A percentile compares a stretch with the other conserved stretches of the same genome.
phyloP scores from a whole-genome alignment of 2,113 vertebrate species.

The Sardina pilchardus region DNA sequence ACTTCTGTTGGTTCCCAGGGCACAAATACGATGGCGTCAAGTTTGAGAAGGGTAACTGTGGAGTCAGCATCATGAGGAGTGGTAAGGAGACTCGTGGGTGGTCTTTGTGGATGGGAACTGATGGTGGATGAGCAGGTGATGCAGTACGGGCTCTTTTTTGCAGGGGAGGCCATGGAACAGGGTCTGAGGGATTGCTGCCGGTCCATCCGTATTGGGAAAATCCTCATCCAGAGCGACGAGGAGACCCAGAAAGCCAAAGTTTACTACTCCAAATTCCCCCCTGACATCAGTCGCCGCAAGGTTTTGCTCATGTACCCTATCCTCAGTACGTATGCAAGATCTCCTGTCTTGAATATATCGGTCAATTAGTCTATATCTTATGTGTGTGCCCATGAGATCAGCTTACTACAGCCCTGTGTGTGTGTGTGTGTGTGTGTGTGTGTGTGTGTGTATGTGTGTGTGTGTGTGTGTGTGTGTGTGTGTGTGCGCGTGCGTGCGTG shows the following conservation, averaged over 20 bases:
- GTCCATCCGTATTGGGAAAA: constrained; percentile 96
- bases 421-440: neutral
- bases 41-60: constrained; percentile 98
- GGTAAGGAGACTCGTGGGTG: constrained; percentile 72
- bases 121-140: neutral
- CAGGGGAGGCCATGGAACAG: constrained; percentile 97
- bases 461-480: neutral
- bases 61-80: constrained; percentile 98
- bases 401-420: neutral
- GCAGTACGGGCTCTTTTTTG: constrained; percentile 16
- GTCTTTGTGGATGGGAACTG: neutral
- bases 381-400: neutral
- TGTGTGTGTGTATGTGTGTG: neutral
- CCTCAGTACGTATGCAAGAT: constrained; percentile 81
- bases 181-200: constrained; percentile 94
- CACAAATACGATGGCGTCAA: constrained; percentile 97
- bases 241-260: constrained; percentile 97
- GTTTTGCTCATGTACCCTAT: constrained; percentile 98
- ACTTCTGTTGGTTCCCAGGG: constrained; percentile 66
- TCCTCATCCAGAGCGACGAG: constrained; percentile 97
- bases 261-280: constrained; percentile 97
- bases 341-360: neutral
- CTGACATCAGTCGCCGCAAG: constrained; percentile 93
- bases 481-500: neutral
- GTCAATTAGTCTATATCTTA: neutral